phyloP scores from a whole-genome alignment of 2,797 vertebrate genomes.

The Sebastes cheni region DNA sequence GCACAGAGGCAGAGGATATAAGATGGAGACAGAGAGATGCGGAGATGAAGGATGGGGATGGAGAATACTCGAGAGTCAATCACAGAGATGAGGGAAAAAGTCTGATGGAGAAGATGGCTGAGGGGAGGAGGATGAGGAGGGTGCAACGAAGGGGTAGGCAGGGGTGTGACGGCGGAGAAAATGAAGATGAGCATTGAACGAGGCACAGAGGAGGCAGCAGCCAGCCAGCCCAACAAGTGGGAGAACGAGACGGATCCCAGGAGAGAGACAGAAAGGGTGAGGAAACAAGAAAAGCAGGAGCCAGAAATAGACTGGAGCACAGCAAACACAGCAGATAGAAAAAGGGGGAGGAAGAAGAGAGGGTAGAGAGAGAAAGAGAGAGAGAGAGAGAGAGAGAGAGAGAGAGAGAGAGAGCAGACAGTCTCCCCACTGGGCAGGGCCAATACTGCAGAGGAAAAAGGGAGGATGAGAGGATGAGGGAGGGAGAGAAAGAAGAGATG shows the following conservation, averaged over 20 bases:
- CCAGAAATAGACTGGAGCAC: slow-evolving; percentile 56
- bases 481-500: not conserved
- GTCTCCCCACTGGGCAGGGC: slow-evolving; percentile 55
- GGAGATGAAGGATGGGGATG: not conserved
- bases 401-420: slow-evolving; percentile 4
- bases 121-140: not conserved
- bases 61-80: slow-evolving; percentile 1
- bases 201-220: slow-evolving; percentile 25
- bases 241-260: slow-evolving; percentile 41
- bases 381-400: not conserved
- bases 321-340: slow-evolving; percentile 36
- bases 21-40: not conserved
- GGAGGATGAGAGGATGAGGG: slow-evolving; percentile 44
- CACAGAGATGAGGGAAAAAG: slow-evolving; percentile 6
- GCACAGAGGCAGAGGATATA: not conserved
- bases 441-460: slow-evolving; percentile 58
- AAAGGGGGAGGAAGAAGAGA: slow-evolving; percentile 1
- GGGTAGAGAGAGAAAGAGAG: not conserved
- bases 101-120: not conserved
- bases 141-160: slow-evolving; percentile 13
- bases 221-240: slow-evolving; percentile 44
- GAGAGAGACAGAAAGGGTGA: slow-evolving; percentile 26
- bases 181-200: slow-evolving; percentile 31
- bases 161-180: slow-evolving; percentile 20
- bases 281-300: slow-evolving; percentile 39